Percentiles rank a stretch among this genome's conserved stretches.
Evolutionary conservation across 2,888 invertebrate species (phyloP).

Genomic region (Lymantria monacha): DNA sequence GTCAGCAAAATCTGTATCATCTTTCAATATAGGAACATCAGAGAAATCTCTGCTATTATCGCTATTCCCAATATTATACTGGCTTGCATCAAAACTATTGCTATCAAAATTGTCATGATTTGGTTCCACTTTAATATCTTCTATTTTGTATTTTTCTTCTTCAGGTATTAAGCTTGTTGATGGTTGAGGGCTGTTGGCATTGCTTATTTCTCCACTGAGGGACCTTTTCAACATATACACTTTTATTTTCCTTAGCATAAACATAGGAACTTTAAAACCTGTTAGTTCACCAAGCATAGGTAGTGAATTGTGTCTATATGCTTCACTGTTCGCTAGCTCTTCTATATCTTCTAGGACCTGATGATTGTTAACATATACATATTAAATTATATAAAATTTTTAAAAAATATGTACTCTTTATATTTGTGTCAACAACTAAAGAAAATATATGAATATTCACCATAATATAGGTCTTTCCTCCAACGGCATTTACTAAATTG

Average conservation of each 20-base stretch:
- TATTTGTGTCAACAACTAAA: neutral
- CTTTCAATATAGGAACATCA: constrained; percentile 64
- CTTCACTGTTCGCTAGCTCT: constrained; percentile 87
- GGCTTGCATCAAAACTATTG: constrained; percentile 64
- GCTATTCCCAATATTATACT: constrained; percentile 55
- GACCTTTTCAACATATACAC: constrained; percentile 80
- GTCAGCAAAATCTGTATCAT: constrained; percentile 69
- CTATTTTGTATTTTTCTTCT: constrained; percentile 59
- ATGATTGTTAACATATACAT: constrained; percentile 9
- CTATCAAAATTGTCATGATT: constrained; percentile 60
- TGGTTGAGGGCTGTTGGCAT: constrained; percentile 66
- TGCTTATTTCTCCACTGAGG: constrained; percentile 55
- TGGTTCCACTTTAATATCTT: constrained; percentile 68
- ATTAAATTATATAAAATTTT: neutral
- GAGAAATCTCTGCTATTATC: constrained; percentile 65
- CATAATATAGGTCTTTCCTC: constrained; percentile 90
- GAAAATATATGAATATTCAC: constrained; percentile 37
- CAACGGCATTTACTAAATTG: constrained; percentile 89
- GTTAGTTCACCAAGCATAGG: constrained; percentile 85
- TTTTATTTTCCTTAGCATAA: constrained; percentile 89
- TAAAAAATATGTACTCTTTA: neutral
- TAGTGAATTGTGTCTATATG: constrained; percentile 85
- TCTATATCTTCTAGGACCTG: constrained; percentile 88
- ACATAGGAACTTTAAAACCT: constrained; percentile 89
- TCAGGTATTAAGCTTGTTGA: constrained; percentile 55